Evolutionary conservation across 2,797 vertebrate species (phyloP).

Genomic region (Varecia variegata): DNA sequence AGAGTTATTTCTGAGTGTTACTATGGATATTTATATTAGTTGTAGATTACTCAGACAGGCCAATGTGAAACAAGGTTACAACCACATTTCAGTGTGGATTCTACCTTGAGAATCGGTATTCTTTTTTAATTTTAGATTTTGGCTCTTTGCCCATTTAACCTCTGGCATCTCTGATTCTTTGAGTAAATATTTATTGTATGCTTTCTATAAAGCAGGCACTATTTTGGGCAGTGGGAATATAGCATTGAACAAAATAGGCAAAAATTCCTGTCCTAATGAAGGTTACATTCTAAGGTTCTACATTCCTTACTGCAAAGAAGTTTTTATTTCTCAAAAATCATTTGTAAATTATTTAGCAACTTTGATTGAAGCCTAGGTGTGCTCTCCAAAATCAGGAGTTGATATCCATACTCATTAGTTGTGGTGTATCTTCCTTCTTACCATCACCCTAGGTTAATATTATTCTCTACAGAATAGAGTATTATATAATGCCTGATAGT

Average conservation of each 20-base stretch:
- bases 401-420: background rate
- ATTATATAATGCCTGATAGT: background rate
- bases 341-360: conserved; percentile 1
- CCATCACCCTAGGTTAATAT: background rate
- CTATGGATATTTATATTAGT: background rate
- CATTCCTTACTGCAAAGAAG: background rate
- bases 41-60: background rate
- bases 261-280: background rate
- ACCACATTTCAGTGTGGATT: background rate
- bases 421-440: background rate
- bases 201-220: background rate
- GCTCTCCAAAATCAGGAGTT: background rate
- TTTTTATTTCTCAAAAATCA: conserved; percentile 24
- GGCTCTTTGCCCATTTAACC: background rate
- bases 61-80: background rate
- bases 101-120: background rate
- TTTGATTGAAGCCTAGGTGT: background rate
- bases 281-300: background rate
- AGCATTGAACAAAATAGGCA: background rate
- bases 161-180: conserved; percentile 12
- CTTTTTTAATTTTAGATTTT: conserved; percentile 4
- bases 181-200: background rate
- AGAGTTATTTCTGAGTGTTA: background rate
- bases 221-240: background rate
- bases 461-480: background rate